Base-by-base conservation (phyloP, 2,113 vertebrate species). In the Alexandromys fortis region DNA sequence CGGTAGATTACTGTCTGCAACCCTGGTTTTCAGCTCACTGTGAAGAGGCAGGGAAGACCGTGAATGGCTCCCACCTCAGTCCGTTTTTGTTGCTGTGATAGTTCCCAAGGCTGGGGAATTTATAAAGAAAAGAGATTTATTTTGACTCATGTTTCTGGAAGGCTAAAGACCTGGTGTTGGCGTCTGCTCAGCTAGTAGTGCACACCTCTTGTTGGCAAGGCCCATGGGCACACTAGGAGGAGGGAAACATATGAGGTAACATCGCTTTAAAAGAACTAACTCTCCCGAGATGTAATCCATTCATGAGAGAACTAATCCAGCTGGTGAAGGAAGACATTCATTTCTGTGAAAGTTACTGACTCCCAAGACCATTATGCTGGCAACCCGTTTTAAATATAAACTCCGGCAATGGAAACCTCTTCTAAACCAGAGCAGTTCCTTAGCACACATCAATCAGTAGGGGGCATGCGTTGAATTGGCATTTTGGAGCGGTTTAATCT, bases 401-500 rank as follows among this genome's bases (percentile, higher is more conserved):
- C 67, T 45, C 78, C 70, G 22, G 17, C 26, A 7, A 86, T 45
- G 61, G 70, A 30, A 77, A 28, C 28, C 58, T 67, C 22, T 28
- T 58, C 35, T 38, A 94, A 89, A 52, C 13, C 22, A 30, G 21
- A 58, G 47, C 30, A 94, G n/a, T n/a, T 97, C 83, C 92, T 93
- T 45, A n/a, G 94, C 0, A 5, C 22, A 1, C 38, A 38, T 92
- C 47, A 58, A 63, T 86, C 17, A 22, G 30, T 6, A 38, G 67
- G 96, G 38, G 68, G 73, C 22, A 47, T 0, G 0, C 38, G 17
- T 95, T 49, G 87, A 92, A 93, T n/a, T 55, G 92, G 38, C 76
- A 83, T 22, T 55, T 52, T 35, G 86, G 82, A 95, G 91, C 45
- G 24, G 89, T 97, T 88, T 92, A 94, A 83, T 89, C 91, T 67